phyloP scores from a whole-genome alignment of 2,113 vertebrate genomes.

The Microcebus ravelobensis region DNA sequence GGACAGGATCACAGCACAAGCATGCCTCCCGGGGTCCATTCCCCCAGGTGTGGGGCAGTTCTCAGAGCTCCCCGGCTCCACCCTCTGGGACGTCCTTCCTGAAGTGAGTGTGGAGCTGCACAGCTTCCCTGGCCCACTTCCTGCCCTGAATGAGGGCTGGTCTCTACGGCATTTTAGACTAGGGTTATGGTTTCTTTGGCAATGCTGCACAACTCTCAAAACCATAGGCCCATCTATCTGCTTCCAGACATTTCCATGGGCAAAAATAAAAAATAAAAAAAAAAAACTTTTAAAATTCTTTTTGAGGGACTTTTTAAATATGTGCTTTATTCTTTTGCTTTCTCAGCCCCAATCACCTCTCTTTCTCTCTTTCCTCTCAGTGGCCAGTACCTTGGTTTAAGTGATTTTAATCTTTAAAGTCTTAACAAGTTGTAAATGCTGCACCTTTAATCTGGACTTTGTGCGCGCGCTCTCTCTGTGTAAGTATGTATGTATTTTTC shows the following conservation, averaged over 20 bases:
- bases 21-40: neutral
- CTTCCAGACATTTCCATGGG: neutral
- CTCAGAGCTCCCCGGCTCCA: neutral
- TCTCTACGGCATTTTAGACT: neutral
- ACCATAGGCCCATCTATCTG: neutral
- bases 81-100: neutral
- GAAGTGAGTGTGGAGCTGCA: neutral
- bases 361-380: no score
- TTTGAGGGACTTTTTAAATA: neutral
- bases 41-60: neutral
- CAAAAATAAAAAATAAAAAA: neutral
- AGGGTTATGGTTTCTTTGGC: neutral
- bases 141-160: neutral
- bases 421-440: neutral
- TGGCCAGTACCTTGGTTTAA: neutral
- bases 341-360: neutral
- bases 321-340: neutral
- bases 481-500: neutral
- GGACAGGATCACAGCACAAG: neutral
- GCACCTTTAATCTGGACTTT: neutral
- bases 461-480: no score
- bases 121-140: neutral
- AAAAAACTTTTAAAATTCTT: neutral
- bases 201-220: neutral
- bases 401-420: neutral